These are phyloP conservation scores for Crocallis elinguaria DNA, from an alignment of 2,888 invertebrate species.

Conservation along the genomic window DNA sequence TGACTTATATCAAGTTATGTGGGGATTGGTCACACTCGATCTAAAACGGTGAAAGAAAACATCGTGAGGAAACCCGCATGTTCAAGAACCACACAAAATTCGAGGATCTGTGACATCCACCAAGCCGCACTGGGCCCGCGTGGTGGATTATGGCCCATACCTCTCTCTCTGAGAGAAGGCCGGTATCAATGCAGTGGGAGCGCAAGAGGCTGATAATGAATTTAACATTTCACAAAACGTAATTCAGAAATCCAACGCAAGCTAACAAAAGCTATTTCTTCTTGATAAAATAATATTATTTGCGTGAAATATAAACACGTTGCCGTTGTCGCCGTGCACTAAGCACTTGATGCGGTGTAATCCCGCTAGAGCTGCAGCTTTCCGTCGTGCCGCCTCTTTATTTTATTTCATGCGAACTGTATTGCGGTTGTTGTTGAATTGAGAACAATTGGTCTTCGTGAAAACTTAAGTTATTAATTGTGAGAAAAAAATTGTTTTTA, in stretches of 20 bases:
- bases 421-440: slow-evolving; percentile 27
- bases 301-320: slow-evolving; percentile 13
- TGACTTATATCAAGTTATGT: too few relatives aligned
- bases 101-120: too few relatives aligned
- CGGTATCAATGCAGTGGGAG: too few relatives aligned
- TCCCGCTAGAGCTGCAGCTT: slow-evolving; percentile 44
- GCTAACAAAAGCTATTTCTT: neutral
- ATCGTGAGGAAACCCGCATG: too few relatives aligned
- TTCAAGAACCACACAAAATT: too few relatives aligned
- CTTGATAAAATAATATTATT: slow-evolving; percentile 25
- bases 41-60: too few relatives aligned
- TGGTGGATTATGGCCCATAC: too few relatives aligned
- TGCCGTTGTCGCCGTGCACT: slow-evolving; percentile 38
- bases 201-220: too few relatives aligned
- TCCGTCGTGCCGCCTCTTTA: slow-evolving; percentile 37
- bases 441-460: slow-evolving; percentile 19
- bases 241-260: neutral
- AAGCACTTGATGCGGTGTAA: slow-evolving; percentile 52
- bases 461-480: neutral
- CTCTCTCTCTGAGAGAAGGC: too few relatives aligned
- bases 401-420: slow-evolving; percentile 47
- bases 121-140: too few relatives aligned
- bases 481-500: neutral
- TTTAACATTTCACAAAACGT: neutral
- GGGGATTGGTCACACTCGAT: too few relatives aligned